phyloP scores from a whole-genome alignment of 2,888 invertebrate species.

The Caenorhabditis wallacei region DNA sequence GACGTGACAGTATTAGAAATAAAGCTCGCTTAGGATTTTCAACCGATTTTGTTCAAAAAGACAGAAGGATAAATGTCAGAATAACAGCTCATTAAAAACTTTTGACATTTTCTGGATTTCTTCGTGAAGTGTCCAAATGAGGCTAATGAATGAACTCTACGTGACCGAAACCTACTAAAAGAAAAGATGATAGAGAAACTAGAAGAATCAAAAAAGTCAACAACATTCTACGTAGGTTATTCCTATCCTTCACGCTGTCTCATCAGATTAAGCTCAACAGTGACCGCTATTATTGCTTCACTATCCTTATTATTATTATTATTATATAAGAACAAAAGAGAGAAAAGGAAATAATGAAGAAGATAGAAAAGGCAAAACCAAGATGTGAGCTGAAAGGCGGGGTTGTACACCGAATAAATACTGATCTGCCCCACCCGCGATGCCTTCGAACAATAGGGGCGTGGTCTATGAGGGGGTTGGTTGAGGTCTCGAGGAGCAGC shows the following conservation, averaged over 20 bases:
- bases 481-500: conserved; percentile 42
- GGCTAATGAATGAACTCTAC: conserved; percentile 27
- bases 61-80: background rate
- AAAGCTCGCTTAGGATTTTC: background rate
- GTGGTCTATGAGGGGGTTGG: conserved; percentile 47
- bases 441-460: conserved; percentile 64
- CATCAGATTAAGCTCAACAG: conserved; percentile 50
- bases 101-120: conserved; percentile 25
- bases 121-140: conserved; percentile 21
- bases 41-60: background rate
- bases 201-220: conserved; percentile 6
- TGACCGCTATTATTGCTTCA: conserved; percentile 28
- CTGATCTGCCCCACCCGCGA: conserved; percentile 50
- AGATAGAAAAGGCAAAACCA: background rate
- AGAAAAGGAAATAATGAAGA: background rate
- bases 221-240: background rate
- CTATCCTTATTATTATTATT: background rate
- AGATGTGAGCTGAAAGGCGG: conserved; percentile 52
- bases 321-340: background rate
- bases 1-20: conserved; percentile 1
- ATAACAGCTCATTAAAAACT: conserved; percentile 20
- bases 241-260: conserved; percentile 25
- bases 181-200: background rate
- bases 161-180: background rate
- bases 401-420: conserved; percentile 58